Conservation (phyloP, 2,113 vertebrate genomes). For the Eretmochelys imbricata region DNA sequence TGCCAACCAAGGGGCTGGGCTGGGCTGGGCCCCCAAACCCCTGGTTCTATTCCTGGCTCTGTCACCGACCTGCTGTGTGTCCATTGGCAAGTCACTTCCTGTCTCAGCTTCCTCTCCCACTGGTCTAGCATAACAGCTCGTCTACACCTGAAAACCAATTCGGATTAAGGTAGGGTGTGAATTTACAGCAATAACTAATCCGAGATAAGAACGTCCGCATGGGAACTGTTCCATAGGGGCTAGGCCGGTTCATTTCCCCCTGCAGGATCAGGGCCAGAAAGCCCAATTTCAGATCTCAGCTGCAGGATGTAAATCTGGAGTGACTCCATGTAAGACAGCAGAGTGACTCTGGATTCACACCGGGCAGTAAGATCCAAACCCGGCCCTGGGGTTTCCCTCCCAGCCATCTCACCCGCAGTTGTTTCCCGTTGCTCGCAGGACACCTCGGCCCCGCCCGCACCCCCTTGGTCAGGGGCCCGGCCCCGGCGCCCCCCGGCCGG, state of each 20-base stretch:
- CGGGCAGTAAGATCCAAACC: too few relatives aligned
- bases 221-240: neutral
- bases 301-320: neutral
- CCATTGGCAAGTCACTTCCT: too few relatives aligned
- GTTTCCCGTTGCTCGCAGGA: too few relatives aligned
- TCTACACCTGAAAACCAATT: too few relatives aligned
- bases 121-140: too few relatives aligned
- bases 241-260: neutral
- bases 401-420: neutral
- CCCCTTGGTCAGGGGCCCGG: too few relatives aligned
- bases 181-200: neutral
- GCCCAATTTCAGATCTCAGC: neutral
- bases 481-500: too few relatives aligned
- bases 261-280: neutral
- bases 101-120: too few relatives aligned
- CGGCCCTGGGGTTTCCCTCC: neutral
- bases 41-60: neutral
- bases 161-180: too few relatives aligned
- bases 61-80: too few relatives aligned
- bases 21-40: neutral
- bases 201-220: neutral
- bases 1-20: too few relatives aligned
- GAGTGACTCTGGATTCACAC: neutral
- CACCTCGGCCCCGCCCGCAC: too few relatives aligned
- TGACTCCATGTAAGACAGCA: fast-evolving